Base-by-base conservation (phyloP, 2,113 vertebrate genomes). In the Mesitornis unicolor region DNA sequence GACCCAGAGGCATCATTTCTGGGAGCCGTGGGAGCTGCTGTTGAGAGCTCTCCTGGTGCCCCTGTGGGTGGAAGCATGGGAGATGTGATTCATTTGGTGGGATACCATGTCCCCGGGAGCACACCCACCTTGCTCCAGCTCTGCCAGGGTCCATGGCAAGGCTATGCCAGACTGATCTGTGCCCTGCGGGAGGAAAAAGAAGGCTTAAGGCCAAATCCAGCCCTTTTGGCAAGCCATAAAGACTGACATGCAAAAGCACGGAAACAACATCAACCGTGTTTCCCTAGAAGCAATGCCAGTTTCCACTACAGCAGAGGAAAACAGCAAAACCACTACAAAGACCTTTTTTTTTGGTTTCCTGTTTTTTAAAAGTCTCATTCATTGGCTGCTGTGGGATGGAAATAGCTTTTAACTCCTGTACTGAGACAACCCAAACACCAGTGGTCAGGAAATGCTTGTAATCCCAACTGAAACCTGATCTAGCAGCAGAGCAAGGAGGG, bases 21-120 rank as follows among this genome's bases (percentile, higher is more conserved):
- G 29, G n/a, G 7, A 81, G 15, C 15, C 0, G 0, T 35, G 26
- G 22, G 8, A 81, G 45, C 10, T 1, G 0, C 18, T 11, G 10
- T 13, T 61, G 56, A 16, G 22, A 26, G 31, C 11, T 36, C 11
- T 88, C 5, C 38, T 33, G 8, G 24, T 36, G 19, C 11, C 8
- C 2, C 61, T 21, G 6, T 8, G 31, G 8, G 8, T 67, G 24
- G 33, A 78, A 56, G 29, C 0, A 0, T 20, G 22, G 42, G 53
- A 63, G 36, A 22, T 21, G 47, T 19, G 11, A 11, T 33, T 10
- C 20, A 6, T n/a, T 38, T 35, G 8, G 15, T 31, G 12, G 45
- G 28, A 54, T 8, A 5, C 14, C 5, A 1, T 60, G 31, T 21
- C 11, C 6, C 43, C 1, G 1, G 38, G 21, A 59, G 4, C 10